Base-by-base conservation (phyloP, 2,888 invertebrate genomes). In the Plebejus anna region DNA sequence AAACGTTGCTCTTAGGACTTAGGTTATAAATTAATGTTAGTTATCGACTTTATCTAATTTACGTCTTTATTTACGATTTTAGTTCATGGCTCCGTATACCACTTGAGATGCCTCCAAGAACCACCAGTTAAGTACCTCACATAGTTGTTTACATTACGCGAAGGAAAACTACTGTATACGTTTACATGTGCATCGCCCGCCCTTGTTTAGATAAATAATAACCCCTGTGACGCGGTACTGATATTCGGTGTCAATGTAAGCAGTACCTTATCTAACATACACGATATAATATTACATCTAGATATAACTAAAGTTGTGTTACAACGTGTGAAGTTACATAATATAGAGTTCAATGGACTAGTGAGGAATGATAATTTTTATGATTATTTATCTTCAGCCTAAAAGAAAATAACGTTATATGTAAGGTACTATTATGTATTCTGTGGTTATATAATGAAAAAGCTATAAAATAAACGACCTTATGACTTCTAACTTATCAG, bases 141-240 rank as follows among this genome's bases (percentile, higher is more conserved):
- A 5, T 66, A 66, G 11, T 32, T 66, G 32, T 66, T 32, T 32
- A 16, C 32, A 66, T 66, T 66, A 16, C 66, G 5, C 66, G 66
- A 13, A 66, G 51, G 28, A 51, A 32, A 55, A 51, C 22, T 51
- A 51, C 73, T 13, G 16, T 73, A 51, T 73, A 11, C 55, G 55
- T 73, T 51, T 55, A 73, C 70, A 51, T 36, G 36, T 71, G 72
- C 72, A 47, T 32, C 76, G 71, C 76, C 75, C 76, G 71, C 76
- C 75, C 75, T 78, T 78, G 77, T 78, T 79, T 79, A 78, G 36
- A 73, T 66, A 76, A 78, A 77, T 78, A 42, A 72, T 80, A 80
- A 80, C 78, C 75, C 70, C 77, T 75, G 78, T 80, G 81, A 81
- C 81, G 79, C 78, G 77, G 71, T 55, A 32, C 47, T 47, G 42